phyloP scores from a whole-genome alignment of 2,888 invertebrate species.

The Agrochola lota region DNA sequence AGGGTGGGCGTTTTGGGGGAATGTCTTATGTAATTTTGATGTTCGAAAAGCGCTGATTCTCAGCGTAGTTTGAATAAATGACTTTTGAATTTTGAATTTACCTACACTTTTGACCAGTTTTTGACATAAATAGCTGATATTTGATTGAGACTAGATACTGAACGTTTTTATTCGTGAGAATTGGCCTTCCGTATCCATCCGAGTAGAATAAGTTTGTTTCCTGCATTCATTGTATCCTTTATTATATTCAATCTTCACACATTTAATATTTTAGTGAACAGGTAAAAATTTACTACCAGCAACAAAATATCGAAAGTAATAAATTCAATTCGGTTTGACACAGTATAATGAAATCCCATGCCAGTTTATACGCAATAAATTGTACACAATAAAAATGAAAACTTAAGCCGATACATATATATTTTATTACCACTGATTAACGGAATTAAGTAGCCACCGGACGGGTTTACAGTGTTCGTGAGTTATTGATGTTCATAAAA shows the following conservation, averaged over 20 bases:
- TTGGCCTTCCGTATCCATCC: too few relatives aligned
- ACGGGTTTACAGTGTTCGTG: slow-evolving; percentile 35
- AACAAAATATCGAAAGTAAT: slow-evolving; percentile 27
- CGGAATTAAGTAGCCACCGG: slow-evolving; percentile 41
- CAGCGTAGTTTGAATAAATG: too few relatives aligned
- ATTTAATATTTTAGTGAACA: background rate
- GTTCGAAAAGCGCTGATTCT: too few relatives aligned
- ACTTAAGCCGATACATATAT: slow-evolving; percentile 44
- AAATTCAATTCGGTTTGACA: slow-evolving; percentile 36
- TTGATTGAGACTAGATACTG: too few relatives aligned
- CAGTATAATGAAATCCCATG: slow-evolving; percentile 37
- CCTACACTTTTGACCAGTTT: too few relatives aligned
- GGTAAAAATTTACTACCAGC: background rate
- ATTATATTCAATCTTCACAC: too few relatives aligned
- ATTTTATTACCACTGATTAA: slow-evolving; percentile 53
- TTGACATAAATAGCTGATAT: too few relatives aligned
- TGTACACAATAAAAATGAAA: slow-evolving; percentile 41
- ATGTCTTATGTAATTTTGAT: too few relatives aligned
- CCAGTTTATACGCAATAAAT: slow-evolving; percentile 33
- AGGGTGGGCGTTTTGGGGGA: too few relatives aligned
- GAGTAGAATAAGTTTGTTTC: background rate
- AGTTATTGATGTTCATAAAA: slow-evolving; percentile 34
- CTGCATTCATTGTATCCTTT: slow-evolving; percentile 4
- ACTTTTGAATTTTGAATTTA: too few relatives aligned
- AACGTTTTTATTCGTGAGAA: too few relatives aligned